Evolutionary conservation across 2,888 invertebrate species (phyloP), one percentile per base, ranked within the genome.

Genomic region (Hypena proboscidalis): DNA sequence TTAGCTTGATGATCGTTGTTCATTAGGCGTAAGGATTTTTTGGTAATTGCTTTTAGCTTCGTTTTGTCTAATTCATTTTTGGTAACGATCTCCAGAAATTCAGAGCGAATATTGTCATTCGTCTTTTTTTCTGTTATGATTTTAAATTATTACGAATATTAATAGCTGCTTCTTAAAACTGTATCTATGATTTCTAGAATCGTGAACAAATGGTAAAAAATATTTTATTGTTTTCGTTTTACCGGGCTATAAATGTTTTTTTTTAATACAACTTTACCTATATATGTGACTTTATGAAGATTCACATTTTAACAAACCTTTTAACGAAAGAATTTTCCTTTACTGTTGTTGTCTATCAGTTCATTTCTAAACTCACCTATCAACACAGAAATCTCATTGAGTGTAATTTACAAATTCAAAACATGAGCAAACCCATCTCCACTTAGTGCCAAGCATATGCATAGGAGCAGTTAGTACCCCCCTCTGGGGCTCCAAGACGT

Each of bases 401-500:
- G 53, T 47, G 39, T 47, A 52, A 61, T 63, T 60, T 56, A 56
- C 44, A 58, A 64, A 71, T 73, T 67, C 70, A 64, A 68, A 71
- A 67, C 63, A 64, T 70, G 67, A 63, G 45, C 59, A 67, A 60
- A 77, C 63, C 62, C 65, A 73, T 66, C 66, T 60, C 59, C 75
- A 70, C 74, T 80, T 75, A 65, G 71, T 60, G 67, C 46, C 50
- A 58, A 70, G 71, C 77, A 78, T 76, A 81, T 83, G 82, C 83
- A 82, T 72, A 77, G 77, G 59, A 83, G 85, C 80, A 72, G 80
- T 83, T 82, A 85, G 83, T 73, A 57, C 78, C 71, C 76, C 77
- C 80, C 75, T 80, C 63, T 65, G 80, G 78, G 74, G 73, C 67
- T 73, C 60, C 77, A 84, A 89, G 89, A 90, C 86, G 88, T 86